Percentiles rank a stretch among this genome's conserved stretches.
These are phyloP conservation scores for Crenichthys baileyi DNA, from an alignment of 2,797 vertebrate genomes.

Conservation along the genomic window DNA sequence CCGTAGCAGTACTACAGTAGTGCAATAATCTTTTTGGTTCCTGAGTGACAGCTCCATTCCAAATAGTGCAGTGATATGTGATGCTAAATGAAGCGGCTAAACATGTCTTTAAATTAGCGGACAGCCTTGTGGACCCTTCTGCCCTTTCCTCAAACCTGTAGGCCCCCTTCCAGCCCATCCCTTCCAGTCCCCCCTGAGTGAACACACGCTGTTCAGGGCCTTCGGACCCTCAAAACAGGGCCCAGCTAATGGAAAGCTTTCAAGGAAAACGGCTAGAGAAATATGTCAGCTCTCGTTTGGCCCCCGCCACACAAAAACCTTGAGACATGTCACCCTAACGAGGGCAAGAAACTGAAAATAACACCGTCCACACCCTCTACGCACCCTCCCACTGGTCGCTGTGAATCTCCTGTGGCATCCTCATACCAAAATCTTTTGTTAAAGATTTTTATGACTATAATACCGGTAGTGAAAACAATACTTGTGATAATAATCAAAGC, in stretches of 20 bases:
- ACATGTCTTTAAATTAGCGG: conserved; percentile 82
- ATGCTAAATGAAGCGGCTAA: conserved; percentile 84
- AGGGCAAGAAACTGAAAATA: conserved; percentile 56
- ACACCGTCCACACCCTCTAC: conserved; percentile 8
- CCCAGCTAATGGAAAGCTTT: conserved; percentile 98
- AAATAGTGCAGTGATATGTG: conserved; percentile 73
- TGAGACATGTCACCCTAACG: conserved; percentile 80
- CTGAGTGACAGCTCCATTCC: conserved; percentile 70
- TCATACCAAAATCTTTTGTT: background rate
- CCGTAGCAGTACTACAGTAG: conserved; percentile 6
- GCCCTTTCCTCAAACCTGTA: conserved; percentile 45
- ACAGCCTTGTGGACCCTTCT: conserved; percentile 40
- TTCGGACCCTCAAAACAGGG: conserved; percentile 81
- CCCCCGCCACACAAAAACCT: conserved; percentile 74
- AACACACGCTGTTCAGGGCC: conserved; percentile 82
- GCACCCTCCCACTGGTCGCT: background rate
- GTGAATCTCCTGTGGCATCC: background rate
- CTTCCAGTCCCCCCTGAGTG: conserved; percentile 25
- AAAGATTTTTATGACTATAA: background rate
- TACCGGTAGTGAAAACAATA: background rate
- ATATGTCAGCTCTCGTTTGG: conserved; percentile 87
- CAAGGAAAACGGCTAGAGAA: conserved; percentile 81
- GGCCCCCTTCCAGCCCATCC: conserved; percentile 21
- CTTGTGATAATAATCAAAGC: background rate
- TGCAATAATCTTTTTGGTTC: conserved; percentile 35